A percentile compares a stretch with the other conserved stretches of the same genome.
Evolutionary conservation across 2,797 vertebrate genomes (phyloP).

Genomic region (Clarias platycephalus): DNA sequence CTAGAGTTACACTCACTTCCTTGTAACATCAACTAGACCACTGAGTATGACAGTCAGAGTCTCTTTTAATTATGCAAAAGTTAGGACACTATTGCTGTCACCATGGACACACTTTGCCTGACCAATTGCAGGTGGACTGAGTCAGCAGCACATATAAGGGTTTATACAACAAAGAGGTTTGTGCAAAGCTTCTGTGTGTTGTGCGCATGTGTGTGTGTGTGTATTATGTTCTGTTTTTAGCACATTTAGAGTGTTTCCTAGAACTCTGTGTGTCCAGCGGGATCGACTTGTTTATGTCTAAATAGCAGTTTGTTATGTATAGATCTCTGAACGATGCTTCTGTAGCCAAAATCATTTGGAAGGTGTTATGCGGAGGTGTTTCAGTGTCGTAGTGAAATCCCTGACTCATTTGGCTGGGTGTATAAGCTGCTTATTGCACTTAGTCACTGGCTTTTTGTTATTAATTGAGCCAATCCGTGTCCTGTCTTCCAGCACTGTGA

Average conservation of each 20-base stretch:
- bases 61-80: constrained; percentile 74
- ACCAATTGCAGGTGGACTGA: constrained; percentile 61
- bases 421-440: constrained; percentile 49
- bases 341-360: constrained; percentile 29
- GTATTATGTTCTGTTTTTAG: constrained; percentile 2
- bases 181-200: not conserved
- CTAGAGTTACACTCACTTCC: constrained; percentile 21
- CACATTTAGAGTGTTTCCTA: not conserved
- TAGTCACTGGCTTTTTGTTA: constrained; percentile 38
- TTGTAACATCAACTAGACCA: constrained; percentile 64
- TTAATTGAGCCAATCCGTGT: constrained; percentile 9
- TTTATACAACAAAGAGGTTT: constrained; percentile 39
- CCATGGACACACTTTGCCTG: constrained; percentile 54
- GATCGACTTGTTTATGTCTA: constrained; percentile 19
- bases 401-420: constrained; percentile 32
- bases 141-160: constrained; percentile 40
- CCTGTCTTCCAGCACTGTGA: not conserved
- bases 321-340: constrained; percentile 4
- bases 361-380: constrained; percentile 20
- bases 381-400: constrained; percentile 30
- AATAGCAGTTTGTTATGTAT: constrained; percentile 1
- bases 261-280: not conserved
- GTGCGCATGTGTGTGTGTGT: constrained; percentile 2
- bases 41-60: constrained; percentile 46
- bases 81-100: constrained; percentile 58